Conservation (phyloP, 2,797 vertebrate species). For the Balearica regulorum region DNA sequence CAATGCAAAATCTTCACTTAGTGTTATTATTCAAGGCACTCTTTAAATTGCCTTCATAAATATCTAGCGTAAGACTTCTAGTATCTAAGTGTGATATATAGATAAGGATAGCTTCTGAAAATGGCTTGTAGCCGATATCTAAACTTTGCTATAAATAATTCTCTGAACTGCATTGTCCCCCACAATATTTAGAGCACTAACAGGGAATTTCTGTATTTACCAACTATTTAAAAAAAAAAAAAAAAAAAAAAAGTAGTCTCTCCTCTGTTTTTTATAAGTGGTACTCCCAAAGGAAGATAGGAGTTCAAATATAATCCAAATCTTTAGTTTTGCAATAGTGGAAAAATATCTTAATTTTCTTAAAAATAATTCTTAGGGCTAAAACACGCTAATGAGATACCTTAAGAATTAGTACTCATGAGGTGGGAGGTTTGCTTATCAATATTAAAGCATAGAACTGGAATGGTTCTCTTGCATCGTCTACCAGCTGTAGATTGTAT, state of each 20-base stretch:
- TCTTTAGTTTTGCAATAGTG: not conserved
- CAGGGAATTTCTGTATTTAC: not conserved
- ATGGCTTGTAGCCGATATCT: not conserved
- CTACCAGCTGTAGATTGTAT: not conserved
- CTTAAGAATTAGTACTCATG: not conserved
- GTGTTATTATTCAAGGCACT: not conserved
- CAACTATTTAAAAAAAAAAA: not conserved
- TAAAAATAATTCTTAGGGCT: not conserved
- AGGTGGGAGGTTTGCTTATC: not conserved
- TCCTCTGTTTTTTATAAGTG: not conserved
- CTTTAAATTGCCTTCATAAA: slow-evolving; percentile 34
- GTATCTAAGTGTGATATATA: slow-evolving; percentile 37
- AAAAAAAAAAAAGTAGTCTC: not conserved
- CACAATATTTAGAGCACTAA: not conserved
- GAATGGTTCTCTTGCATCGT: not conserved
- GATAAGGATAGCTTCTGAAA: not conserved
- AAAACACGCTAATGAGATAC: not conserved
- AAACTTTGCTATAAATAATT: slow-evolving; percentile 42
- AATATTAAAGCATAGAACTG: not conserved
- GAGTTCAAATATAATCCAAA: not conserved
- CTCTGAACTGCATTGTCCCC: not conserved
- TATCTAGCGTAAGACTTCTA: not conserved
- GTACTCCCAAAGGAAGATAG: not conserved
- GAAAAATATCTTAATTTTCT: not conserved
- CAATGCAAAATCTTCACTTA: not conserved